Evolutionary conservation across 2,113 vertebrate genomes (phyloP).

Genomic region (Notothenia rossii): DNA sequence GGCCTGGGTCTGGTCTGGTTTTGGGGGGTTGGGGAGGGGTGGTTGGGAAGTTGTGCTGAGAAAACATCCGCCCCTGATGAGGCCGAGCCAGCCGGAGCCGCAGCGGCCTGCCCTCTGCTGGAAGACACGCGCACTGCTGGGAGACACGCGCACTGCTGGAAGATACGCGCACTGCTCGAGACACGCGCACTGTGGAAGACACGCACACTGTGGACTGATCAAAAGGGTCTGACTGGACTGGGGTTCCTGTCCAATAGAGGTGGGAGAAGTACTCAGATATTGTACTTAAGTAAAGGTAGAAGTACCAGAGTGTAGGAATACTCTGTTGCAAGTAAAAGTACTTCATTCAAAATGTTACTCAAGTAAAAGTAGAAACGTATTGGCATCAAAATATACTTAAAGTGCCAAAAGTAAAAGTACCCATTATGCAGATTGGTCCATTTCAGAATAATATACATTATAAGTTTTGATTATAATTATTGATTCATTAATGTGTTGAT

Average conservation of each 20-base stretch:
- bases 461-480: too few relatives aligned
- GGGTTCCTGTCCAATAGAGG: neutral
- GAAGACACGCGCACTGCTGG: slow-evolving; percentile 61
- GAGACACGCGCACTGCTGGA: slow-evolving; percentile 53
- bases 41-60: slow-evolving; percentile 70
- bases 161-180: slow-evolving; percentile 51
- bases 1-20: slow-evolving; percentile 23
- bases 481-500: too few relatives aligned
- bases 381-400: too few relatives aligned
- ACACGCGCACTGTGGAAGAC: slow-evolving; percentile 56
- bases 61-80: slow-evolving; percentile 80
- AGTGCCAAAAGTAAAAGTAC: too few relatives aligned
- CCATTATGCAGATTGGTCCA: too few relatives aligned
- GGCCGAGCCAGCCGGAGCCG: slow-evolving; percentile 67
- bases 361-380: too few relatives aligned
- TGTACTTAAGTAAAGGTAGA: too few relatives aligned
- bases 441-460: too few relatives aligned
- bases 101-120: slow-evolving; percentile 62
- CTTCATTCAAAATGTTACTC: too few relatives aligned
- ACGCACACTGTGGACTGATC: slow-evolving; percentile 54
- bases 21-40: slow-evolving; percentile 25
- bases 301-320: too few relatives aligned
- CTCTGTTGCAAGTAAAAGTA: too few relatives aligned
- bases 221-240: slow-evolving; percentile 26
- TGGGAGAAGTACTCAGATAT: too few relatives aligned